Conservation (phyloP, 2,113 vertebrate species). For the Peromyscus leucopus region DNA sequence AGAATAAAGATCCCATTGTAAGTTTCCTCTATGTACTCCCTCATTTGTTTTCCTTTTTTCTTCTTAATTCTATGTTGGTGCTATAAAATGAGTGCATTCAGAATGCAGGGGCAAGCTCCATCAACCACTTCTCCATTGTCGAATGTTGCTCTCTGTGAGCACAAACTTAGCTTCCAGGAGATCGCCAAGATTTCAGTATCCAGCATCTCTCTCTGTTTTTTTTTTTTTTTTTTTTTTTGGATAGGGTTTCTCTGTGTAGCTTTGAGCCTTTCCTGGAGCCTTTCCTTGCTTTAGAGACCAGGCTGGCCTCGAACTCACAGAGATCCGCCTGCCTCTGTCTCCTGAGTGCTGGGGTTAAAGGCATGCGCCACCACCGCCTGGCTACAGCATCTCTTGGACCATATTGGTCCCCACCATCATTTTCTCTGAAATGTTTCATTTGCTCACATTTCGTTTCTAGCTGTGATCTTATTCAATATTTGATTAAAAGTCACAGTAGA, state of each 20-base stretch:
- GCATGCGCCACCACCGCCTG: too few relatives aligned
- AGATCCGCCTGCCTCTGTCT: too few relatives aligned
- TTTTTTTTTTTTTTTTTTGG: too few relatives aligned
- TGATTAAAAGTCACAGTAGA: neutral
- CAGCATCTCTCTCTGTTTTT: neutral
- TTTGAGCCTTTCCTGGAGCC: too few relatives aligned
- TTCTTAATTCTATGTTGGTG: neutral
- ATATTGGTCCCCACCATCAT: neutral
- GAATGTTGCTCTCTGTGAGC: neutral
- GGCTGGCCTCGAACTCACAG: too few relatives aligned
- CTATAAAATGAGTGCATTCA: neutral
- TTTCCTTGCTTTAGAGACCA: too few relatives aligned
- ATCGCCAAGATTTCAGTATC: neutral
- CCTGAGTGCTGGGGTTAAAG: too few relatives aligned
- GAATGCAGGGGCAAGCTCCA: neutral
- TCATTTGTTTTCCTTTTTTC: neutral
- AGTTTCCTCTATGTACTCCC: neutral
- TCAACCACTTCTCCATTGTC: constrained; percentile 9
- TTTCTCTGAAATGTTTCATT: constrained; percentile 33
- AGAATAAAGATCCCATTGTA: neutral
- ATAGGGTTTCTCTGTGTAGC: too few relatives aligned
- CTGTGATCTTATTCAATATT: neutral
- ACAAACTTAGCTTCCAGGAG: constrained; percentile 11
- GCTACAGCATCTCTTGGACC: neutral
- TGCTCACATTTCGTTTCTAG: neutral